Base-by-base conservation (phyloP, 64 coral and sea anemone genomes). In the Astreopora myriophthalma region DNA sequence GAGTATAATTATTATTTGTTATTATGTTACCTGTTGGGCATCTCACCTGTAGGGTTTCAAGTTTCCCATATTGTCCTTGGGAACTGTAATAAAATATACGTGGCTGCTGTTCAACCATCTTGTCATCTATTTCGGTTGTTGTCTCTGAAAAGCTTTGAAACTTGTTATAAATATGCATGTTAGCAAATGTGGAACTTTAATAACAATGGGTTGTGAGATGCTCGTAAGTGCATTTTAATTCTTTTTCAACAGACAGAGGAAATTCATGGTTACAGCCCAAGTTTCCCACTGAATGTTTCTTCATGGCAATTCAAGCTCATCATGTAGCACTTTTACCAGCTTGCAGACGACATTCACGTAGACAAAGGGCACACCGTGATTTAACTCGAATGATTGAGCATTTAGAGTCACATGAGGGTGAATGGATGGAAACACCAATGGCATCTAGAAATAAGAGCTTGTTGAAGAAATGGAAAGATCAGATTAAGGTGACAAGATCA, bases 271-370 rank as follows among this genome's bases (percentile, higher is more conserved):
- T 85, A n/a, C 86, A 95, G 25, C 90, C 91, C 1, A 99, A 99
- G 61, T 99, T 99, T 69, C 97, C 91, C 5, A 99, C 97, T 9
- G 97, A 99, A 30, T 99, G 97, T 76, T 99, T 96, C 75, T 99
- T 96, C 48, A 99, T 99, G 97, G 86, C 94, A 17, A 88, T 93
- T 74, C 90, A 93, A 87, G 91, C 52, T 17, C 97, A 99, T 87
- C 97, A 99, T 55, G 75, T 91, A 57, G 94, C 90, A 27, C 40
- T 99, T 23, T 77, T 99, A 17, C 97, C 97, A 23, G 95, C 94
- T 26, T 95, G 87, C 40, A 87, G 91, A 28, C 75, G 94, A 33
- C 89, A 99, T 75, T 89, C 88, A 60, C 80, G 94, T n/a, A 34
- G 94, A 30, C 90, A 93, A 34, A 89, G 91, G 61, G 91, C 97